These are phyloP conservation scores for Parazoanthus atlanticus DNA, from an alignment of 92 coral and sea anemone genomes.

Conservation along the genomic window DNA sequence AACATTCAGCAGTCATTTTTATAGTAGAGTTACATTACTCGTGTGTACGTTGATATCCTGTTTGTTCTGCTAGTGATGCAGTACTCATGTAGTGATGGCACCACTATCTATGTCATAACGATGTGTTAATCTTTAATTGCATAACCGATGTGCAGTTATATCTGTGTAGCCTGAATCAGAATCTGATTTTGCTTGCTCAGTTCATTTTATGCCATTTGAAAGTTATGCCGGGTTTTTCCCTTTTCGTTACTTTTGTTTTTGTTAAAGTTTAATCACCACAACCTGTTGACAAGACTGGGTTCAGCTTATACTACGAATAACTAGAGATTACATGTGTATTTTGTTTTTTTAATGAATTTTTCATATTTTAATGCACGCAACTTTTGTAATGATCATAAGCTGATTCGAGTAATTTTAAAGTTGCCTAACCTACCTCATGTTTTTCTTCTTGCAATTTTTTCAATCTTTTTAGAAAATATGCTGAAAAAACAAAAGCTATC, in stretches of 20 bases:
- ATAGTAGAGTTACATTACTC: neutral
- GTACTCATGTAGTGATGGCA: too few relatives aligned
- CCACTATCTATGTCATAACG: too few relatives aligned
- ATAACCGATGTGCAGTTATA: too few relatives aligned
- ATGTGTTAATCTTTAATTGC: too few relatives aligned
- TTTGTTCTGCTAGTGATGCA: too few relatives aligned
- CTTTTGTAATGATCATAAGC: conserved; percentile 6
- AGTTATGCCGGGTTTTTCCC: neutral
- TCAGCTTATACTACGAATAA: too few relatives aligned
- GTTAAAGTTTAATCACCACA: neutral
- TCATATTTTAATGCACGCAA: neutral
- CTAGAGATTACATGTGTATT: neutral
- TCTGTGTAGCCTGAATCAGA: too few relatives aligned
- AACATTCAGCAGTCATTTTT: too few relatives aligned
- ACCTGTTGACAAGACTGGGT: too few relatives aligned
- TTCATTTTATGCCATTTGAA: neutral
- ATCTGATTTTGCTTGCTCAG: neutral
- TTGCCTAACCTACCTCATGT: neutral
- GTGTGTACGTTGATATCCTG: neutral
- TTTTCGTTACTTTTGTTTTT: neutral
- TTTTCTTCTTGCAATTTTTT: conserved; percentile 6
- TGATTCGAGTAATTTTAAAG: conserved; percentile 16
- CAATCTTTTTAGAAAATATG: conserved; percentile 6
- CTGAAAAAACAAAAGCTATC: neutral
- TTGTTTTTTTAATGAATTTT: neutral